Evolutionary conservation across 2,888 invertebrate genomes (phyloP), one percentile per base, ranked within the genome.

Genomic region (Danaus chrysippus): DNA sequence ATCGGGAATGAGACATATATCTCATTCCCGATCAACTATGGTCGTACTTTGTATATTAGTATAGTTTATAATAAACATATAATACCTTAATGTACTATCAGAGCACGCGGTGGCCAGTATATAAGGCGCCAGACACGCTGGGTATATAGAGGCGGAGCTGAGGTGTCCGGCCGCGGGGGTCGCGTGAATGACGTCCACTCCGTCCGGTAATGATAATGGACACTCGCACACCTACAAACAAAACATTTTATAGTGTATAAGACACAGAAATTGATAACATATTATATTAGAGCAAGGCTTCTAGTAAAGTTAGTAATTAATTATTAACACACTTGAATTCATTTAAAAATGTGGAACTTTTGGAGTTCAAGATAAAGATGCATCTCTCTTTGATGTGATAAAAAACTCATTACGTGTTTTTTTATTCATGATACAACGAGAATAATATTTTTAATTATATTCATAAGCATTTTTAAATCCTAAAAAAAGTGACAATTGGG

Each of bases 51-150:
- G 6, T 34, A 6, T 34, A 34, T 34, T 5, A 34, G 0, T 6
- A 34, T 44, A n/a, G 54, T 3, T 10, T 43, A 19, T 11, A 52
- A 52, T 34, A 12, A 19, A 34, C n/a, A 10, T 60, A 66, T 58
- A n/a, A 56, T 71, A 94, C 90, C 94, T 91, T 44, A 97, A 93
- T 0, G 96, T 94, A 68, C 98, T 97, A 79, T 99, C 99, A 11
- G 97, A 96, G 79, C 99, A 99, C 0, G 98, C 98, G 0, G 99
- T 98, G 0, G 97, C 96, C 64, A 99, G 93, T 65, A 98, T 96
- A 81, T 99, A 99, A 0, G 99, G 99, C 0, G 99, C 98, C 76
- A 98, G 94, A 84, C 99, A 99, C n/a, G 99, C 99, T 5, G 99
- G 99, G 87, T 99, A 99, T 75, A 99, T 98, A 23, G 98, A 98